phyloP scores from a whole-genome alignment of 2,888 invertebrate species.

The Lasioglossum figueresi region DNA sequence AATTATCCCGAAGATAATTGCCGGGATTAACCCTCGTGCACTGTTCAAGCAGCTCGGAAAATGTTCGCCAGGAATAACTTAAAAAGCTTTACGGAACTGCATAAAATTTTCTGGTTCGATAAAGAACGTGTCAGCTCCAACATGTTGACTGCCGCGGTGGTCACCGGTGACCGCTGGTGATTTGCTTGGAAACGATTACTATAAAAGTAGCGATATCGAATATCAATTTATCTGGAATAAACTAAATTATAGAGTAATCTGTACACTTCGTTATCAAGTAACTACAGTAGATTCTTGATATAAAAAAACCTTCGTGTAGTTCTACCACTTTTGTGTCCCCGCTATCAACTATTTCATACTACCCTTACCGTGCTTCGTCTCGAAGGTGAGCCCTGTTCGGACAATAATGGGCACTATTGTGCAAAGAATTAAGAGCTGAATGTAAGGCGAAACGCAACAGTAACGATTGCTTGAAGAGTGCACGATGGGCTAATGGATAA shows the following conservation, averaged over 20 bases:
- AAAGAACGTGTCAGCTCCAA: neutral
- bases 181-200: neutral
- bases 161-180: neutral
- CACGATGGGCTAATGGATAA: neutral
- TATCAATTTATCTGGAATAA: neutral
- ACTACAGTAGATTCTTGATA: neutral
- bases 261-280: neutral
- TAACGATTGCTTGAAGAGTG: neutral
- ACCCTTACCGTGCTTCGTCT: too few species aligned
- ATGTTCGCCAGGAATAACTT: neutral
- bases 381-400: neutral
- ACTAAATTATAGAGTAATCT: neutral
- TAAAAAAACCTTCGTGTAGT: too few species aligned
- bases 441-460: neutral
- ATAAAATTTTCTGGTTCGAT: neutral
- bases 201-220: neutral
- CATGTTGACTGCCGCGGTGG: neutral
- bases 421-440: neutral
- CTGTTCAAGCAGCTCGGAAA: neutral
- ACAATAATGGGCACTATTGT: neutral
- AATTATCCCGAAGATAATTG: neutral
- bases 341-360: too few species aligned
- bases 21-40: neutral
- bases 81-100: neutral
- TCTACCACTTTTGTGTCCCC: too few species aligned